Base-by-base conservation (phyloP, 2,888 invertebrate genomes). In the Venusia cambrica region DNA sequence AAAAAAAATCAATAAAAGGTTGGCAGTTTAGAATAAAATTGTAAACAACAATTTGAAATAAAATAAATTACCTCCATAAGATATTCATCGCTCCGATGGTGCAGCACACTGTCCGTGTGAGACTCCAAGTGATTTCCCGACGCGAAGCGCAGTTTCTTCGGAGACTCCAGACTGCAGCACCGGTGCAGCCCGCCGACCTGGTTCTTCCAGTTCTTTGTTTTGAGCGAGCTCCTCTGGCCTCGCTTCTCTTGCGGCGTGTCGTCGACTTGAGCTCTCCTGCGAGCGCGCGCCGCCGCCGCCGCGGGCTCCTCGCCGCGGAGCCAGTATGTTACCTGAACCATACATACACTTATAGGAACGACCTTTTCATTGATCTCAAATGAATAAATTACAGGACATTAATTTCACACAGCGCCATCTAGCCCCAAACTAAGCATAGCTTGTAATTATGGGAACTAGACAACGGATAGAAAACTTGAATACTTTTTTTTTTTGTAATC, bases 161-260 rank as follows among this genome's bases (percentile, higher is more conserved):
- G 94, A 44, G 95, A 95, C 73, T 95, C 95, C 58, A 94, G 89
- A 68, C 94, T 95, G 51, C 93, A 92, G 50, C 94, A 94, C 37
- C 89, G 55, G 78, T 90, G 62, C 80, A 78, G 38, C 54, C 88
- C 59, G 71, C 91, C 63, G 65, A 79, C 57, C 57, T 79, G 78
- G 38, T 88, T 59, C 81, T 89, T 71, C 61, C 90, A 87, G 42
- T 88, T 89, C 54, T 90, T 90, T 45, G 90, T 92, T 62, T 94
- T 94, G 18, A 94, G 72, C 0, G 94, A 94, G 57, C 81, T 80
- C 13, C 84, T 54, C 30, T 76, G 80, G 0, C 77, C 74, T 4
- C 71, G 54, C 26, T 57, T 62, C 27, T 73, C 76, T 0, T 43
- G 38, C 29, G 64, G 51, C 31, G 51, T 76, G 77, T 73, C 77